These are phyloP conservation scores for Busseola fusca DNA, from an alignment of 2,888 invertebrate genomes.

Conservation along the genomic window DNA sequence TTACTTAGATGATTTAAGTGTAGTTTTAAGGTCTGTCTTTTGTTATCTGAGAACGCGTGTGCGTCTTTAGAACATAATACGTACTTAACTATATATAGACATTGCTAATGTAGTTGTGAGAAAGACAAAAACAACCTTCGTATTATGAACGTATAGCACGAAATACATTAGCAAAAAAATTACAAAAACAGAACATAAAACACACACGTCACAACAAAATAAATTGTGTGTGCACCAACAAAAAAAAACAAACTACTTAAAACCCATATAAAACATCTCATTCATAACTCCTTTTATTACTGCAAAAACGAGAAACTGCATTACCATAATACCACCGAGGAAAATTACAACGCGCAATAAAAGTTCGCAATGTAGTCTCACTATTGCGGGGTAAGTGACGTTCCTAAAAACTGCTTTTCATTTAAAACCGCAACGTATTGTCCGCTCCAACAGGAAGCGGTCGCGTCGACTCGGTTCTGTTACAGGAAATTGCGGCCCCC, in stretches of 20 bases:
- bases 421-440: conserved; percentile 72
- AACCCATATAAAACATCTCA: conserved; percentile 46
- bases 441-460: conserved; percentile 68
- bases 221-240: conserved; percentile 34
- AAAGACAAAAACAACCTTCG: not conserved
- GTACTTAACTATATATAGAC: not conserved
- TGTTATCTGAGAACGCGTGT: not conserved
- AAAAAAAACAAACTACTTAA: conserved; percentile 44
- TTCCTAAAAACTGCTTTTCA: conserved; percentile 67
- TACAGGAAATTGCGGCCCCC: conserved; percentile 78
- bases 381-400: conserved; percentile 52
- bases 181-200: conserved; percentile 14
- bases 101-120: not conserved
- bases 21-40: not conserved
- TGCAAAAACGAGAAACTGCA: conserved; percentile 53
- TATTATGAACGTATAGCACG: not conserved
- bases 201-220: conserved; percentile 17
- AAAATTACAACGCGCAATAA: conserved; percentile 44
- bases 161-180: conserved; percentile 2
- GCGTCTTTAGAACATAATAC: not conserved
- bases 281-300: conserved; percentile 53
- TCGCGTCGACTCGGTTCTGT: conserved; percentile 65
- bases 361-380: conserved; percentile 50
- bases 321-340: conserved; percentile 53
- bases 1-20: not conserved